Base-by-base conservation (phyloP, 2,113 vertebrate species). In the Dendrocopos noguchii region DNA sequence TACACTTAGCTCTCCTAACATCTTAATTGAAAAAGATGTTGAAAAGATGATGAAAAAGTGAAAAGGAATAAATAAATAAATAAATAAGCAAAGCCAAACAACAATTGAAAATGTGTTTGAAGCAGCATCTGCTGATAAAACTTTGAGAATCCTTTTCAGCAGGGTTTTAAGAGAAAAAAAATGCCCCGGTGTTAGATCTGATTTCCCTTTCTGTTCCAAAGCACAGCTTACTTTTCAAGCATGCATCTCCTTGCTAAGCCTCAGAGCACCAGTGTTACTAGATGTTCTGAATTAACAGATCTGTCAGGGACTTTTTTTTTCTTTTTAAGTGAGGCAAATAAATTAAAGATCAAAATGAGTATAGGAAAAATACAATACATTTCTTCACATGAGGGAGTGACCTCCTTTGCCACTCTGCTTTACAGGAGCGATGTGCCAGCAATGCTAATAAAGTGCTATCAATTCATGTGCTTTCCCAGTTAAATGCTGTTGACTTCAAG, bases 291-390 rank as follows among this genome's bases (percentile, higher is more conserved):
- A 86, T 93, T 82, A 91, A 95, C 39, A 53, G 71, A 50, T 59
- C 73, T n/a, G 28, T 70, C 82, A 67, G 83, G 73, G 77, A 20
- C 24, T 44, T 80, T 67, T 52, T 65, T 53, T 42, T 81, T 70
- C 39, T 66, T 73, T 55, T 12, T 9, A 10, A 80, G 83, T 55
- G 70, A 90, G 94, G 77, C 65, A 95, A 87, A 92, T 95, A 95
- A 96, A 95, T 94, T 94, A 93, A 93, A 95, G 93, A 96, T 95
- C 91, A 96, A 95, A 96, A 93, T 12, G 4, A 77, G 52, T 64
- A 77, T 55, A 88, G 82, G 78, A 92, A 93, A 88, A 90, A 84
- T 88, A 76, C 68, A 87, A 71, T n/a, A 25, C 77, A 71, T 93
- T 89, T 91, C 91, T 94, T 92, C 83, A 76, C 82, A 66, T 50